These are phyloP conservation scores for Hyperoodon ampullatus DNA, from an alignment of 2,113 vertebrate species.

Conservation along the genomic window DNA sequence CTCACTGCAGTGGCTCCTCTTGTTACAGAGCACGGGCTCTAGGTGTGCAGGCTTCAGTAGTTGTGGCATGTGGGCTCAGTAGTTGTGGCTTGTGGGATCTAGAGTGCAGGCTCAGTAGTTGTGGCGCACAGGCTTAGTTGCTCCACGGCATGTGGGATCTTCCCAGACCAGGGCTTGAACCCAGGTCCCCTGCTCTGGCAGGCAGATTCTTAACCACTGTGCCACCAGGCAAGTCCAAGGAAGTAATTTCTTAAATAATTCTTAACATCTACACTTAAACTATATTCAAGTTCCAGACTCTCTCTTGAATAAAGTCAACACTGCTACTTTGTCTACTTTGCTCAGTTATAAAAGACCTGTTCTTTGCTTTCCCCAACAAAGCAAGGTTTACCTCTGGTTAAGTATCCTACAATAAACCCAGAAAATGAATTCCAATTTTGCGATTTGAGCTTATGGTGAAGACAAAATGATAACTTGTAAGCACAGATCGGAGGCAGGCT, in stretches of 20 bases:
- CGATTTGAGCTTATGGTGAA: background rate
- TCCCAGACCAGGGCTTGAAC: too few species aligned
- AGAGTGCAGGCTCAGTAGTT: too few species aligned
- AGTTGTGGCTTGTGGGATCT: too few species aligned
- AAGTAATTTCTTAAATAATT: slow-evolving; percentile 38
- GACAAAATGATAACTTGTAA: background rate
- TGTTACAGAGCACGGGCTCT: too few species aligned
- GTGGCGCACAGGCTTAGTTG: too few species aligned
- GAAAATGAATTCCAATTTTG: background rate
- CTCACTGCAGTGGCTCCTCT: too few species aligned
- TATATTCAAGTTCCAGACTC: background rate
- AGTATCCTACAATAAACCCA: background rate
- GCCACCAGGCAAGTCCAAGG: too few species aligned
- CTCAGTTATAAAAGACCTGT: background rate
- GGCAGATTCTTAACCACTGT: too few species aligned
- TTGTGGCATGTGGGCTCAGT: too few species aligned
- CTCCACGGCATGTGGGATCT: too few species aligned
- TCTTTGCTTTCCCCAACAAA: background rate
- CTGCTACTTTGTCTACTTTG: background rate
- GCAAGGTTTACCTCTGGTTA: background rate
- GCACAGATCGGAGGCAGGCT: background rate
- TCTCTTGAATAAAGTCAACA: background rate
- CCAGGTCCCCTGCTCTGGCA: too few species aligned
- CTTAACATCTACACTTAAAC: slow-evolving; percentile 16
- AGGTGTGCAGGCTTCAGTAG: too few species aligned